Conservation (phyloP, 2,888 invertebrate species). For the Phlogophora meticulosa region DNA sequence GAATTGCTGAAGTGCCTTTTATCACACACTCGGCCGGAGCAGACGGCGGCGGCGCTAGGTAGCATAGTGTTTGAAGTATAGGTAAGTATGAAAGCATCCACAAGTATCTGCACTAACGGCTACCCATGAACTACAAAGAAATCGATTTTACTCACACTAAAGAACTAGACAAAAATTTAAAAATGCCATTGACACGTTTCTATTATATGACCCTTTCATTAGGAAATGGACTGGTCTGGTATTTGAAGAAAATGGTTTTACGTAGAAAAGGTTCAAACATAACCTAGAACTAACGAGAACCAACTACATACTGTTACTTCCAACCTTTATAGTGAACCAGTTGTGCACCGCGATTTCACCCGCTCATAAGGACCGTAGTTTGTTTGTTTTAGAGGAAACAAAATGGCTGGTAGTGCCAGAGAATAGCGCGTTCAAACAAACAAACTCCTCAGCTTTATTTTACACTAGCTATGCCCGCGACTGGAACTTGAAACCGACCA, state of each 20-base stretch:
- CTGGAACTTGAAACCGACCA: no score
- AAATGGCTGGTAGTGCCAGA: no score
- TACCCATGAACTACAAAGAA: constrained; percentile 1
- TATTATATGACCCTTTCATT: neutral
- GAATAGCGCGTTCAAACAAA: no score
- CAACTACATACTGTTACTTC: no score
- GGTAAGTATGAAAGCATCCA: neutral
- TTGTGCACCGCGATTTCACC: no score
- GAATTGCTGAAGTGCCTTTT: constrained; percentile 1
- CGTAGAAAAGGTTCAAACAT: neutral
- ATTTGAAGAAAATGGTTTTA: neutral
- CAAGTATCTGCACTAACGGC: neutral
- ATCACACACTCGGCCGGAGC: neutral
- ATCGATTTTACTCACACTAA: neutral
- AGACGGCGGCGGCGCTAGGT: neutral
- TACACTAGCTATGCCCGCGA: no score
- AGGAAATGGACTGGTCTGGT: neutral
- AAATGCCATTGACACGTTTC: constrained; percentile 8
- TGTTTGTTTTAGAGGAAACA: no score
- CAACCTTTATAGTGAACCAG: no score
- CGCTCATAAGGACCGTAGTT: no score
- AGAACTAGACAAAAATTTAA: neutral
- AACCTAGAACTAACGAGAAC: neutral
- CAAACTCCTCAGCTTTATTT: no score
- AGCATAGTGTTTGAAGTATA: neutral